These are phyloP conservation scores for Alloplasta piceator DNA, from an alignment of 2,888 invertebrate species.

Conservation along the genomic window DNA sequence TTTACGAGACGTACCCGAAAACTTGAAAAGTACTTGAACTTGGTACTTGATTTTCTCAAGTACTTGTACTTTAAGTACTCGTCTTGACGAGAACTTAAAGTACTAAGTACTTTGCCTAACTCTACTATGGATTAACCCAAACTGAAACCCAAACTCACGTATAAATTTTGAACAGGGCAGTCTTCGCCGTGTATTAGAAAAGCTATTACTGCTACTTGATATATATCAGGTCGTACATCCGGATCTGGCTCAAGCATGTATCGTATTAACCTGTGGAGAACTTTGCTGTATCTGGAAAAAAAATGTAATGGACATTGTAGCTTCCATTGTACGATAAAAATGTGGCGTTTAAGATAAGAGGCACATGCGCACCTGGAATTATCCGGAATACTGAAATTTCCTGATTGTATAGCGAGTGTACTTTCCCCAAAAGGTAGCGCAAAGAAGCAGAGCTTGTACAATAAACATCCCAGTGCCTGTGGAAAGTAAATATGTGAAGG, in stretches of 20 bases:
- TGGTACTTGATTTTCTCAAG: too few relatives aligned
- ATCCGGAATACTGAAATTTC: slow-evolving; percentile 93
- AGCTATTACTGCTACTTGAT: slow-evolving; percentile 90
- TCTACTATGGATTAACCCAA: too few relatives aligned
- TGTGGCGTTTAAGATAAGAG: background rate
- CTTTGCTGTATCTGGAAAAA: slow-evolving; percentile 78
- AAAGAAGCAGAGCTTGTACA: slow-evolving; percentile 96
- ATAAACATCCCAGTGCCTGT: slow-evolving; percentile 93
- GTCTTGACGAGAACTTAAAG: background rate
- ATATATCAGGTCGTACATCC: slow-evolving; percentile 93
- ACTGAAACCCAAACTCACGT: slow-evolving; percentile 86
- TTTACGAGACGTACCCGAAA: too few relatives aligned
- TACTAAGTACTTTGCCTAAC: background rate
- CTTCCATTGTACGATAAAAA: background rate
- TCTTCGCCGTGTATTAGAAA: slow-evolving; percentile 89
- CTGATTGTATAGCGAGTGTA: slow-evolving; percentile 95
- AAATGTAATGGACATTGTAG: background rate
- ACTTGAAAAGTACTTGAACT: too few relatives aligned
- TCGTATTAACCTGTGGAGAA: slow-evolving; percentile 81
- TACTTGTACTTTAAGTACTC: too few relatives aligned
- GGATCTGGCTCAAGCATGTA: slow-evolving; percentile 94
- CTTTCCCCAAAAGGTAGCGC: slow-evolving; percentile 96
- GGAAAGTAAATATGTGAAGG: slow-evolving; percentile 69
- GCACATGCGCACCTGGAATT: slow-evolving; percentile 86
- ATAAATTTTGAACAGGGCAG: slow-evolving; percentile 92